phyloP scores from a whole-genome alignment of 2,888 invertebrate species.

The Colletes collaris region DNA sequence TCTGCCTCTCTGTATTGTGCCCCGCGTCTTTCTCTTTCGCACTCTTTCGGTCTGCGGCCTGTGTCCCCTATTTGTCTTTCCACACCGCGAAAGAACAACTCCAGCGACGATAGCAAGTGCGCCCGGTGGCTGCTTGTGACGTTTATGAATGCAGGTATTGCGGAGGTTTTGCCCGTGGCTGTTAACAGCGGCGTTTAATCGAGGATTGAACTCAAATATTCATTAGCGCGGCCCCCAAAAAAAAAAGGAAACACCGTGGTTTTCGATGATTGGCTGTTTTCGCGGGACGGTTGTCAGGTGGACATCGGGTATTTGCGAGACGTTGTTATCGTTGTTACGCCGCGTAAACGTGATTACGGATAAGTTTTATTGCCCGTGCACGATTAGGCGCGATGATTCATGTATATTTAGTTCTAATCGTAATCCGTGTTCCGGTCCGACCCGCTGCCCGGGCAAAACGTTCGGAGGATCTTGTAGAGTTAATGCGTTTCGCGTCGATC shows the following conservation, averaged over 20 bases:
- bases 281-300: neutral
- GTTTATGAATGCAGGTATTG: slow-evolving; percentile 65
- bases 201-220: slow-evolving; percentile 26
- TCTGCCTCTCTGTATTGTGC: slow-evolving; percentile 19
- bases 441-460: slow-evolving; percentile 19
- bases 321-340: slow-evolving; percentile 1
- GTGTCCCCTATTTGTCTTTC: slow-evolving; percentile 76
- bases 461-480: slow-evolving; percentile 50
- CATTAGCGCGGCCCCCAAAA: slow-evolving; percentile 5
- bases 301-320: neutral
- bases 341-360: neutral
- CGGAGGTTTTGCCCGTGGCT: slow-evolving; percentile 46
- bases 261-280: slow-evolving; percentile 3
- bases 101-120: slow-evolving; percentile 55
- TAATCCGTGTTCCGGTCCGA: slow-evolving; percentile 46
- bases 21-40: slow-evolving; percentile 46
- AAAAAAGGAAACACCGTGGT: neutral
- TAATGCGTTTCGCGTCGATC: slow-evolving; percentile 71
- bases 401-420: slow-evolving; percentile 52
- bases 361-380: neutral
- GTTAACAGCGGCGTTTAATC: slow-evolving; percentile 41
- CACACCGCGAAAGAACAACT: slow-evolving; percentile 75
- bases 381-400: slow-evolving; percentile 34
- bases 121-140: slow-evolving; percentile 42
- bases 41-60: slow-evolving; percentile 40